These are phyloP conservation scores for Drosophila differens DNA, from an alignment of 2,888 invertebrate species.

Conservation along the genomic window DNA sequence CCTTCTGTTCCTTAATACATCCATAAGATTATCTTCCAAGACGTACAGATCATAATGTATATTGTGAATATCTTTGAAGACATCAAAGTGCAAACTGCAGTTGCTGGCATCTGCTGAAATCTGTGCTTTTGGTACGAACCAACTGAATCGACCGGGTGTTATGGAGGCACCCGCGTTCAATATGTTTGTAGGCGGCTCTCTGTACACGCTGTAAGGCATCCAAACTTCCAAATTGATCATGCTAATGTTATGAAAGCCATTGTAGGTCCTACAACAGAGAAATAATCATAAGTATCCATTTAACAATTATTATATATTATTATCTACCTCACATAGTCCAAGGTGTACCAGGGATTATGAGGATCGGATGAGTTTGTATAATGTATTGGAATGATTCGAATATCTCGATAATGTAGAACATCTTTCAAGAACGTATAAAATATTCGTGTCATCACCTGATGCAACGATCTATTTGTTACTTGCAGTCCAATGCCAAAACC, in stretches of 20 bases:
- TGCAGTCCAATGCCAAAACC: conserved; percentile 85
- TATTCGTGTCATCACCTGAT: conserved; percentile 87
- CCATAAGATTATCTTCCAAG: conserved; percentile 57
- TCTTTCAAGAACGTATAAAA: conserved; percentile 87
- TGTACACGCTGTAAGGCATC: conserved; percentile 85
- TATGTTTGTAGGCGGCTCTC: conserved; percentile 78
- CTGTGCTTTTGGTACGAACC: conserved; percentile 87
- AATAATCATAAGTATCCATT: neutral
- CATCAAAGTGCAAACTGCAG: conserved; percentile 61
- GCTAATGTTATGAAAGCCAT: conserved; percentile 32
- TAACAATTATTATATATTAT: neutral
- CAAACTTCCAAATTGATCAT: conserved; percentile 90
- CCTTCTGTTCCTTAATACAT: conserved; percentile 41
- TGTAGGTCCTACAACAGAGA: conserved; percentile 42
- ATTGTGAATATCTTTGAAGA: conserved; percentile 69
- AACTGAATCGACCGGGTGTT: conserved; percentile 87
- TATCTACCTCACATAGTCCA: conserved; percentile 66
- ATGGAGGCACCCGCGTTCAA: conserved; percentile 86
- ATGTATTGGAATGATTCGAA: conserved; percentile 84
- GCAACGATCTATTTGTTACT: conserved; percentile 86
- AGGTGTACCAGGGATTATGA: conserved; percentile 38
- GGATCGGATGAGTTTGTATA: conserved; percentile 33
- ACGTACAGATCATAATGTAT: conserved; percentile 68
- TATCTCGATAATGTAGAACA: conserved; percentile 85
- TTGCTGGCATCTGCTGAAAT: conserved; percentile 39